Evolutionary conservation across 2,888 invertebrate species (phyloP).

Genomic region (Teleiodes luculella): DNA sequence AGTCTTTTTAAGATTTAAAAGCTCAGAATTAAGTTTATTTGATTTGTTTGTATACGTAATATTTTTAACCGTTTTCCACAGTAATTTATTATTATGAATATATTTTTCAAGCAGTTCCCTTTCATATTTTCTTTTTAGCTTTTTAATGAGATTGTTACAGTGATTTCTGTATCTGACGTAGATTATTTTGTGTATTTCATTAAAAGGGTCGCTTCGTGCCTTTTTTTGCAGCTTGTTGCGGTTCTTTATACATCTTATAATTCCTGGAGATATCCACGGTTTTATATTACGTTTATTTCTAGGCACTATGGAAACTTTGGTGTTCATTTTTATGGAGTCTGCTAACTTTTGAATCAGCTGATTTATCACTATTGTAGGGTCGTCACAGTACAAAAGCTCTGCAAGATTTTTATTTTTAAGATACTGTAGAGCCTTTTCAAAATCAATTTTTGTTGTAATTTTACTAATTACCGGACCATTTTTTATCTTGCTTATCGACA

Average conservation of each 20-base stretch:
- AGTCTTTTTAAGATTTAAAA: background rate
- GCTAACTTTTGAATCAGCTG: background rate
- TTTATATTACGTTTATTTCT: background rate
- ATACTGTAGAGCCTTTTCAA: background rate
- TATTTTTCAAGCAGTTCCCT: background rate
- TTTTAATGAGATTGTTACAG: background rate
- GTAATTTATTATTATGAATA: background rate
- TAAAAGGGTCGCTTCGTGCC: background rate
- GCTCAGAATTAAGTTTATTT: background rate
- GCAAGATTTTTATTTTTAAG: background rate
- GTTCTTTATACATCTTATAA: constrained; percentile 10
- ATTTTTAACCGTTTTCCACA: background rate
- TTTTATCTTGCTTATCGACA: background rate
- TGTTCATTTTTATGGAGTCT: background rate
- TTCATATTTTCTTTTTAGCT: background rate
- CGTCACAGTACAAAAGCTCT: background rate
- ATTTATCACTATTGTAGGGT: background rate
- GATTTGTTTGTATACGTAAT: background rate
- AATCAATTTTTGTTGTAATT: background rate
- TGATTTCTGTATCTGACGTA: constrained; percentile 10
- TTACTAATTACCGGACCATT: background rate
- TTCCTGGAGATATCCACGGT: constrained; percentile 13
- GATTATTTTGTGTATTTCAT: background rate
- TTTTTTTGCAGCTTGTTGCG: constrained; percentile 10
- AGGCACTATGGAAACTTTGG: background rate